Base-by-base conservation (phyloP, 2,797 vertebrate species). In the Tarsius wallacei region DNA sequence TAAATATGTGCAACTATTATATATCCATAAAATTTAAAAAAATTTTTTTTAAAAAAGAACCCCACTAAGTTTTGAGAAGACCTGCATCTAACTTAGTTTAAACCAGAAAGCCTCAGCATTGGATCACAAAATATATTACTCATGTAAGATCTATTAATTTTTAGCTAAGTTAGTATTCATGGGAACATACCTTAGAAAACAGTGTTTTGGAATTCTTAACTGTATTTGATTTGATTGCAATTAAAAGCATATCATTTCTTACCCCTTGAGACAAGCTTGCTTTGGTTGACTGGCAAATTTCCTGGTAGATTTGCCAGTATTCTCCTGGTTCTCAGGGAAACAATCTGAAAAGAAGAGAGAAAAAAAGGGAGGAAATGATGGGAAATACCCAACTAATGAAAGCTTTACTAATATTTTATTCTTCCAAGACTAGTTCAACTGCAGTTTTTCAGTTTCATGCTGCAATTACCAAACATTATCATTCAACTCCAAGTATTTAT, bases 341-440 rank as follows among this genome's bases (percentile, higher is more conserved):
- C 36, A 31, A 0, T 68, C 14, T 82, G 68, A 3, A 51, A 19
- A 17, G 81, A 87, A 22, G 7, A 24, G 2, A 86, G 4, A 28
- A 22, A 22, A 26, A 63, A 68, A 33, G n/a, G 24, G 6, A 86
- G 33, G 17, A 82, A 26, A 82, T 64, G 14, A 82, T 26, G 53
- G n/a, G 16, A 61, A n/a, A 42, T 24, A 73, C 16, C 5, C n/a
- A n/a, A 4, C 31, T 80, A 82, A 59, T n/a, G n/a, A n/a, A 57
- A 92, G 42, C 22, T 51, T 68, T 68, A 49, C 31, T 59, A 82
- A 59, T n/a, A 92, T 59, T 76, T 87, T 36, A 87, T 68, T 82
- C 49, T 82, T 66, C 7, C 6, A 87, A 81, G 66, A 42, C 49
- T 81, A 91, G 42, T 59, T 91, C 31, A 91, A 19, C 24, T 74